These are phyloP conservation scores for Cryptops parisi DNA, from an alignment of 2,888 invertebrate species.

Conservation along the genomic window DNA sequence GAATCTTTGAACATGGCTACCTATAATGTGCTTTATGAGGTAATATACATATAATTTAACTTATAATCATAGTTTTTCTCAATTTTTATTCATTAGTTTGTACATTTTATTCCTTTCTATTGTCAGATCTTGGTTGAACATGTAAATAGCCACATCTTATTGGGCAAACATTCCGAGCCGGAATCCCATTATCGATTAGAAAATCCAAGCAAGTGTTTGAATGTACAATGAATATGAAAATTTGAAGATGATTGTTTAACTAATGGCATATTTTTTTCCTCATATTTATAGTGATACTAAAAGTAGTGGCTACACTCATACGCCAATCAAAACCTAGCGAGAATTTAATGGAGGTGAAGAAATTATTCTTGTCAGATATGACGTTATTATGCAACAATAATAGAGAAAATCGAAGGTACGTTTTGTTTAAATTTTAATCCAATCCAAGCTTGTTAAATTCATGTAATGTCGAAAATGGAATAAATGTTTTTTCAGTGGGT, in stretches of 20 bases:
- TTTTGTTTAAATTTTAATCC: too few species aligned
- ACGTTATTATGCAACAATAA: slow-evolving; percentile 95
- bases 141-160: slow-evolving; percentile 85
- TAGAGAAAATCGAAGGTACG: slow-evolving; percentile 72
- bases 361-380: slow-evolving; percentile 93
- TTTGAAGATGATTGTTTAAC: too few species aligned
- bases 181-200: slow-evolving; percentile 88
- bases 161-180: slow-evolving; percentile 86
- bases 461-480: too few species aligned
- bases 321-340: slow-evolving; percentile 92
- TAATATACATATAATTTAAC: slow-evolving; percentile 24
- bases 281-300: slow-evolving; percentile 98
- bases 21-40: slow-evolving; percentile 96
- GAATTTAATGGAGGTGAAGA: slow-evolving; percentile 81
- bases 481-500: too few species aligned
- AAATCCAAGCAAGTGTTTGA: slow-evolving; percentile 80
- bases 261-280: too few species aligned
- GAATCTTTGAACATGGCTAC: slow-evolving; percentile 82
- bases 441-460: too few species aligned
- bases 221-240: too few species aligned
- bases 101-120: slow-evolving; percentile 16
- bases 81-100: not conserved
- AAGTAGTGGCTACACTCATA: slow-evolving; percentile 94
- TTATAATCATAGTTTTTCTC: not conserved
- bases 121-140: slow-evolving; percentile 82